Evolutionary conservation across 2,888 invertebrate species (phyloP).

Genomic region (Pemphredon lugubris): DNA sequence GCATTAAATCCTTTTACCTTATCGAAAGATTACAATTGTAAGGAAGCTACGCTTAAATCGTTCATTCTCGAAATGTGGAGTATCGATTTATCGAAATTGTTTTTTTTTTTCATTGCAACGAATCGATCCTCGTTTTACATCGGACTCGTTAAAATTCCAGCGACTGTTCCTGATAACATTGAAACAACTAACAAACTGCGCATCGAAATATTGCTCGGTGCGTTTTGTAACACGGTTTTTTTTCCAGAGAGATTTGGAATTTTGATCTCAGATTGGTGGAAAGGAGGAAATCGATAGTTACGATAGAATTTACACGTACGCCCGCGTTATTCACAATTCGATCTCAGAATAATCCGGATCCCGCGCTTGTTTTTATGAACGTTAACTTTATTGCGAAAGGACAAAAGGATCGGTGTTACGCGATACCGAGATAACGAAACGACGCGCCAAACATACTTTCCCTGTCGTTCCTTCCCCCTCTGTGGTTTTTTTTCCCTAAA

Average conservation of each 20-base stretch:
- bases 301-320: slow-evolving; percentile 1
- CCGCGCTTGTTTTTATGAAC: not conserved
- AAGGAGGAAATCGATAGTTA: not conserved
- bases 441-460: not conserved
- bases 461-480: too few relatives aligned
- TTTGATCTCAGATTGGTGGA: not conserved
- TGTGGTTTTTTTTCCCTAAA: not conserved
- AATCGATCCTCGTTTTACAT: too few relatives aligned
- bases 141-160: too few relatives aligned
- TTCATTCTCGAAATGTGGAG: too few relatives aligned
- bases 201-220: too few relatives aligned
- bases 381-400: not conserved
- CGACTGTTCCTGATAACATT: too few relatives aligned
- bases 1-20: not conserved
- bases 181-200: too few relatives aligned
- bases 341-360: slow-evolving; percentile 2
- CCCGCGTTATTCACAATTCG: not conserved
- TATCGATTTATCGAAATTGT: too few relatives aligned
- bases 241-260: not conserved
- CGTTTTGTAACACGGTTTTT: too few relatives aligned
- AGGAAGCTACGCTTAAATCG: too few relatives aligned
- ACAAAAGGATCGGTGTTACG: slow-evolving; percentile 1
- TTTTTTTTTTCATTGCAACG: too few relatives aligned
- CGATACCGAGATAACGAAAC: not conserved
- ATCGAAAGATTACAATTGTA: not conserved